Evolutionary conservation across 2,797 vertebrate species (phyloP).

Genomic region (Enteromius fasciolatus): DNA sequence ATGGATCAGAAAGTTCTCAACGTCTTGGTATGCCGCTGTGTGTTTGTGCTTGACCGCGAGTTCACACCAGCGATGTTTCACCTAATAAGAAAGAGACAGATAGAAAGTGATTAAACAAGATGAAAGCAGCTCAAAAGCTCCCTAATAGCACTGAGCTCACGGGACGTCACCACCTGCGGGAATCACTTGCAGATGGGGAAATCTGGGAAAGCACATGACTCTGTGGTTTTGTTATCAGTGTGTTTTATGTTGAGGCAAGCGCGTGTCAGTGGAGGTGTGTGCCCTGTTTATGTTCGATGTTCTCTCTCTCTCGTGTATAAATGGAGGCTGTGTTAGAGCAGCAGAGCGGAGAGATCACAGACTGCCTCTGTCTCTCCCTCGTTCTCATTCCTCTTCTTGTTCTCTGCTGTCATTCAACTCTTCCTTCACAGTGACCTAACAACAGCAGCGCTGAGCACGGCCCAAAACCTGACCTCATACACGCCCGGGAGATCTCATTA

Average conservation of each 20-base stretch:
- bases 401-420: conserved; percentile 70
- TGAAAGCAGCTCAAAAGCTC: conserved; percentile 22
- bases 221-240: conserved; percentile 34
- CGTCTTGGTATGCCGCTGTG: conserved; percentile 78
- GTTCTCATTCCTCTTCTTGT: conserved; percentile 55
- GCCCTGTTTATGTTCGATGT: conserved; percentile 47
- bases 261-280: conserved; percentile 52
- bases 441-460: background rate
- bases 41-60: conserved; percentile 88
- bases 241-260: conserved; percentile 33
- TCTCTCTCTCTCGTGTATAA: conserved; percentile 70
- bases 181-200: conserved; percentile 14
- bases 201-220: conserved; percentile 27
- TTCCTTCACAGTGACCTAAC: conserved; percentile 58
- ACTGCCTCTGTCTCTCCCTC: conserved; percentile 73
- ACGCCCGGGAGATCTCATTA: conserved; percentile 15
- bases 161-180: background rate
- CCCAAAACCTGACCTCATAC: conserved; percentile 41
- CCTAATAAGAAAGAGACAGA: conserved; percentile 71
- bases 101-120: conserved; percentile 41
- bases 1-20: conserved; percentile 87
- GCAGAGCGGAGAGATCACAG: conserved; percentile 78
- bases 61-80: conserved; percentile 96
- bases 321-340: conserved; percentile 78
- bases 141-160: background rate